Percentiles rank a stretch among this genome's conserved stretches.
Conservation (phyloP, 2,797 vertebrate species). For the Sebastes goodei region DNA sequence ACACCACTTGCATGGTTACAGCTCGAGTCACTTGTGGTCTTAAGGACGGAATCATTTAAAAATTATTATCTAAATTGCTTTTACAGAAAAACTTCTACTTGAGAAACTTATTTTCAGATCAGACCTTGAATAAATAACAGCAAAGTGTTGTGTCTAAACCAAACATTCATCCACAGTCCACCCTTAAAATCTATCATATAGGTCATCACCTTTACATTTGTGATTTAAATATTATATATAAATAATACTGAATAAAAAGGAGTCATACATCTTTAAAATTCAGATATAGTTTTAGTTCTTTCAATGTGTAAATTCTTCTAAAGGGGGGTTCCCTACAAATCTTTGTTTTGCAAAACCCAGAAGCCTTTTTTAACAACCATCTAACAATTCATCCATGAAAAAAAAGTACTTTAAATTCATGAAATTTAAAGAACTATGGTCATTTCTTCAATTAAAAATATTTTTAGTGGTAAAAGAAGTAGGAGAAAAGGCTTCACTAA, state of each 20-base stretch:
- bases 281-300: slow-evolving; percentile 22
- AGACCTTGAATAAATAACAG: slow-evolving; percentile 45
- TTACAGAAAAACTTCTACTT: slow-evolving; percentile 31
- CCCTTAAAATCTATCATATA: slow-evolving; percentile 22
- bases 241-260: slow-evolving; percentile 27
- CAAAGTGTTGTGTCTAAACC: background rate
- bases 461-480: background rate
- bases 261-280: slow-evolving; percentile 7
- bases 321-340: background rate
- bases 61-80: background rate
- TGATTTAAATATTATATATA: slow-evolving; percentile 43
- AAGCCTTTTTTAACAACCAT: background rate
- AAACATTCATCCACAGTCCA: slow-evolving; percentile 11
- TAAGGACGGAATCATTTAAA: slow-evolving; percentile 37
- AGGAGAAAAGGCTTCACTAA: background rate
- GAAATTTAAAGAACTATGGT: background rate
- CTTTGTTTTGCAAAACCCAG: background rate
- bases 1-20: slow-evolving; percentile 49
- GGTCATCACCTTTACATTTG: background rate
- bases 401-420: background rate
- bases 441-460: slow-evolving; percentile 15
- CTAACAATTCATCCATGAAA: background rate
- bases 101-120: slow-evolving; percentile 21
- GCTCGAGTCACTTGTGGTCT: slow-evolving; percentile 19
- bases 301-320: background rate